Conservation (phyloP, 2,797 vertebrate genomes). For the Acrocephalus scirpaceus region DNA sequence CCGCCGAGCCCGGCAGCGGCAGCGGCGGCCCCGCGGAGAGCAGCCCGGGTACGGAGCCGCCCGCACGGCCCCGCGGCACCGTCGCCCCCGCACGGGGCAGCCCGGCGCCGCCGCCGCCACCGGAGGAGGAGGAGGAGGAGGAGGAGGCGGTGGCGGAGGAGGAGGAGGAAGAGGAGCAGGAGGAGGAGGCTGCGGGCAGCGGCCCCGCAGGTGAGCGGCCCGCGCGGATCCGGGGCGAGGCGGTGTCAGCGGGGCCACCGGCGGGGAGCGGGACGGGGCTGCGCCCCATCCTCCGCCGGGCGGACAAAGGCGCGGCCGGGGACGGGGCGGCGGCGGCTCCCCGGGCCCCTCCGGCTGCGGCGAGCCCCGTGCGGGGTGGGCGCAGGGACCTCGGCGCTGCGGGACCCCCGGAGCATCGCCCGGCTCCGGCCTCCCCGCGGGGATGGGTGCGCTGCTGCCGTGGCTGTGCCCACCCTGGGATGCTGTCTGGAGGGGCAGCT, state of each 20-base stretch:
- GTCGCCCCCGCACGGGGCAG: not conserved
- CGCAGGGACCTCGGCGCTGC: not conserved
- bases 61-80: not conserved
- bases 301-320: not conserved
- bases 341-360: not conserved
- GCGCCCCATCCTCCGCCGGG: not conserved
- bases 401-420: not conserved
- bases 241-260: not conserved
- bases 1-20: conserved; percentile 7
- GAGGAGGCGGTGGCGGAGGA: not conserved
- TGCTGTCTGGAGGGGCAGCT: not conserved
- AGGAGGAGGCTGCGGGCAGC: not conserved
- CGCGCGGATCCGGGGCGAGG: not conserved
- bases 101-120: not conserved
- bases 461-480: not conserved
- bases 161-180: not conserved
- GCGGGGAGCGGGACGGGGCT: not conserved
- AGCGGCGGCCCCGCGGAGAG: not conserved
- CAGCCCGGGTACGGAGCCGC: not conserved
- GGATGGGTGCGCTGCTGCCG: not conserved
- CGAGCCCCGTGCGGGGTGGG: not conserved
- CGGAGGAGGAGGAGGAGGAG: not conserved
- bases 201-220: conserved; percentile 12
- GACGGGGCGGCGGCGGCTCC: not conserved
- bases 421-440: not conserved